A percentile compares a stretch with the other conserved stretches of the same genome.
Evolutionary conservation across 2,113 vertebrate species (phyloP).

Genomic region (Phodopus roborovskii): DNA sequence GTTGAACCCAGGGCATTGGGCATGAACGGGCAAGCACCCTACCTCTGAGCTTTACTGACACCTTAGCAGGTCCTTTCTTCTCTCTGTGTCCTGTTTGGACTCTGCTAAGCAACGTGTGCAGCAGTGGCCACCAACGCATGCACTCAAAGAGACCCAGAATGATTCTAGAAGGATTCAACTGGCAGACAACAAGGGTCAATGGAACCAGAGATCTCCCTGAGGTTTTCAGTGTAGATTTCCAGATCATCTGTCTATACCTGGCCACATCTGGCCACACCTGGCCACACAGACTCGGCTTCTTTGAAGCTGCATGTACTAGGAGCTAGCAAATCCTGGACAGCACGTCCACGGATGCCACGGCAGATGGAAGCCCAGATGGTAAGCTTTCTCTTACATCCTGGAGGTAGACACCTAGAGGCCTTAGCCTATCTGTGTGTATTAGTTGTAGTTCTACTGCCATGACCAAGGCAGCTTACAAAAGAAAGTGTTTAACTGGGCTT

Average conservation of each 20-base stretch:
- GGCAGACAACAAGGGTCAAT: accelerated
- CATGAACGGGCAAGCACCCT: too few species aligned
- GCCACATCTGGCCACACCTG: too few species aligned
- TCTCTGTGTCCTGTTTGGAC: not conserved
- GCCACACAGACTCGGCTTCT: not conserved
- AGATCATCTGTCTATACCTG: too few species aligned
- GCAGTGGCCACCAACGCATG: too few species aligned
- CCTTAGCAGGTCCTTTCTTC: not conserved
- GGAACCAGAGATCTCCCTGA: accelerated
- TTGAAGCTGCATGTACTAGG: accelerated
- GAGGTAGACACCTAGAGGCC: not conserved
- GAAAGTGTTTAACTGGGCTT: not conserved
- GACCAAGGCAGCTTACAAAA: not conserved
- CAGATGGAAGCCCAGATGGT: accelerated
- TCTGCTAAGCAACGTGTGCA: not conserved
- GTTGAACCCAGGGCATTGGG: not conserved
- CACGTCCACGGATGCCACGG: not conserved
- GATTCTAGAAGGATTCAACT: not conserved
- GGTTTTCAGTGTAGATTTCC: not conserved
- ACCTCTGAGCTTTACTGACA: not conserved
- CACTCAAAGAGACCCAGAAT: not conserved
- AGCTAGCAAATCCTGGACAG: accelerated
- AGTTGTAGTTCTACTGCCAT: not conserved
- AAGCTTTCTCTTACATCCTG: accelerated
- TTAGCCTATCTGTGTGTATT: not conserved